Evolutionary conservation across 2,113 vertebrate genomes (phyloP), one percentile per base, ranked within the genome.

Genomic region (Aix galericulata): DNA sequence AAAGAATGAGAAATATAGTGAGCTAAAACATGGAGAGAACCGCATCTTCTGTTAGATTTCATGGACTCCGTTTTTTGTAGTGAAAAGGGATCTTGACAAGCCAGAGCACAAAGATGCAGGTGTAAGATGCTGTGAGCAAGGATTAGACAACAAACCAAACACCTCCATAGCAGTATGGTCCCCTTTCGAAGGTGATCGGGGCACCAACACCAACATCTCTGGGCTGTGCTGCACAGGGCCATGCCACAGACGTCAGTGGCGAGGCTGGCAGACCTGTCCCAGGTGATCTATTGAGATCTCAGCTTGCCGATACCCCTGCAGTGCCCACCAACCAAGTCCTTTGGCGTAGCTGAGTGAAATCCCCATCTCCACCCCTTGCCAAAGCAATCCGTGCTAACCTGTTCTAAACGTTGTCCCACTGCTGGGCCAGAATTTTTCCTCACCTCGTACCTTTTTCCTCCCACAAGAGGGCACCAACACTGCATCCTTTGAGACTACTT

Each of bases 391-490:
- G 4, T 55, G 75, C 29, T 15, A n/a, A 23, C 46, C 13, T 32
- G 86, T 58, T 88, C 16, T 31, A 9, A 40, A 55, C 9, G 0
- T 36, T 58, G 31, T 55, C 52, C 29, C 36, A 1, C 8, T 27
- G 21, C 32, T 8, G 1, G 21, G 40, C 11, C 63, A 12, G 8
- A 1, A 3, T 15, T 2, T 40, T 62, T 3, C 56, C 29, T 27
- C 46, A 7, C 36, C 18, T 77, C 31, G 0, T 7, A 8, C 38
- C 46, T 18, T 67, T 58, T 82, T 96, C 40, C 36, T 25, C 46
- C 97, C 98, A 98, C 96, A 80, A 97, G 98, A 97, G 98, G 98
- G 98, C 97, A 95, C 95, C 95, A 97, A 92, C 84, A 84, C 89
- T 89, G 92, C 94, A 76, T 96, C 84, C 86, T 82, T 95, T 18